These are phyloP conservation scores for Dendronephthya gigantea DNA, from an alignment of 64 coral and sea anemone species.

Conservation along the genomic window DNA sequence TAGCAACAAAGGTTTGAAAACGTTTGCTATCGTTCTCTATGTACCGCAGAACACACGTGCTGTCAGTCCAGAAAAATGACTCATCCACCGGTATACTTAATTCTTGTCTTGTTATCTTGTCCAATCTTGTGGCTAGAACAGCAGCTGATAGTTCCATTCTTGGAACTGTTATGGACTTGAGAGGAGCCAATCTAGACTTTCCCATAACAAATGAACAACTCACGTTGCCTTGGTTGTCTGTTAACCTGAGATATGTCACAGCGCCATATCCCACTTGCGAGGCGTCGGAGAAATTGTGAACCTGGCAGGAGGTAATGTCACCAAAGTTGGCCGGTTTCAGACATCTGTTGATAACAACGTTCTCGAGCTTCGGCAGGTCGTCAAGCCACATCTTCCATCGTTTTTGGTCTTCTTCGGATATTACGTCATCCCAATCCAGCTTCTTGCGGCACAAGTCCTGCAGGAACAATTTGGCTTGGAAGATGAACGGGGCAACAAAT, in stretches of 20 bases:
- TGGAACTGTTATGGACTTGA: conserved; percentile 31
- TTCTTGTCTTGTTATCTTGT: not conserved
- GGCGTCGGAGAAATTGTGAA: conserved; percentile 29
- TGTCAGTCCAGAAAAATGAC: conserved; percentile 36
- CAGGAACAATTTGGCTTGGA: conserved; percentile 21
- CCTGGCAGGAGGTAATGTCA: not conserved
- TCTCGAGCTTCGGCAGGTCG: conserved; percentile 27
- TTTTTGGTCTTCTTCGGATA: not conserved
- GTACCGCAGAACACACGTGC: conserved; percentile 24
- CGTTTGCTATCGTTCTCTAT: not conserved
- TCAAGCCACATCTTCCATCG: conserved; percentile 21
- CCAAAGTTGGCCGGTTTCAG: not conserved
- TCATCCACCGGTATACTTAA: conserved; percentile 7
- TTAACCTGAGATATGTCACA: conserved; percentile 20
- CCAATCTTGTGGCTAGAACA: conserved; percentile 20
- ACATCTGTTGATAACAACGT: not conserved
- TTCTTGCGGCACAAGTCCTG: conserved; percentile 32
- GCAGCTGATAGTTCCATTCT: conserved; percentile 31
- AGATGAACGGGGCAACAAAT: conserved; percentile 27
- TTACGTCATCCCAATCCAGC: conserved; percentile 15
- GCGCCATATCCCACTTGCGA: conserved; percentile 26
- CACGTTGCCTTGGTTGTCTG: not conserved
- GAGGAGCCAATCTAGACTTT: conserved; percentile 23
- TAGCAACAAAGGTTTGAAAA: conserved; percentile 48
- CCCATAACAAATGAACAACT: conserved; percentile 39